Evolutionary conservation across 2,888 invertebrate genomes (phyloP).

Genomic region (Smittia sp.): DNA sequence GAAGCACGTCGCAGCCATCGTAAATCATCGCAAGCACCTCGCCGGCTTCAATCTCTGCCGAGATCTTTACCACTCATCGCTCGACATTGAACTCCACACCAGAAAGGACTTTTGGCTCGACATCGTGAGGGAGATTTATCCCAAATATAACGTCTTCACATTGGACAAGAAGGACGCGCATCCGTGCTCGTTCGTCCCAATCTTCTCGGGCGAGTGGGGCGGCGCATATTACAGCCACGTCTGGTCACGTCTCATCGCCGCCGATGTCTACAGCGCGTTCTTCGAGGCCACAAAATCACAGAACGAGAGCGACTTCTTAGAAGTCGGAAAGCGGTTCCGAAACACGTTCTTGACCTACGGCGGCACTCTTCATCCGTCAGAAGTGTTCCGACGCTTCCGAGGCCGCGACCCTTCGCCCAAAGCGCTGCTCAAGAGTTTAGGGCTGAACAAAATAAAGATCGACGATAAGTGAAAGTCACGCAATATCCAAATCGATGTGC

Average conservation of each 20-base stretch:
- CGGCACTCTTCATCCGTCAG: conserved; percentile 75
- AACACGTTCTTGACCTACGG: conserved; percentile 81
- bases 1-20: conserved; percentile 62
- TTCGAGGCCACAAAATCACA: conserved; percentile 59
- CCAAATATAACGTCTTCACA: conserved; percentile 73
- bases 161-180: conserved; percentile 77
- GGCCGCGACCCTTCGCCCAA: conserved; percentile 88
- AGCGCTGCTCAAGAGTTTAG: conserved; percentile 63
- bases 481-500: no score
- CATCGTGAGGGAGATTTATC: conserved; percentile 74
- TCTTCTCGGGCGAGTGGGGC: conserved; percentile 79
- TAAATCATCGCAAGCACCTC: conserved; percentile 68
- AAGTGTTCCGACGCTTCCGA: conserved; percentile 85
- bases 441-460: conserved; percentile 11
- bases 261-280: conserved; percentile 86
- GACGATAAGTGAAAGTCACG: conserved; percentile 13
- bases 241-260: conserved; percentile 87
- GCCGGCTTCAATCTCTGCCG: conserved; percentile 74
- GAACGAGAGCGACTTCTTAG: conserved; percentile 56
- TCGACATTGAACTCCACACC: conserved; percentile 80
- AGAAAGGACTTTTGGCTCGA: conserved; percentile 79
- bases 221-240: conserved; percentile 82
- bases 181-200: conserved; percentile 78
- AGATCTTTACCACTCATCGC: conserved; percentile 75
- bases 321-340: conserved; percentile 69